Percentiles rank a stretch among this genome's conserved stretches.
Conservation (phyloP, 2,113 vertebrate genomes). For the Microcebus tavaratra region DNA sequence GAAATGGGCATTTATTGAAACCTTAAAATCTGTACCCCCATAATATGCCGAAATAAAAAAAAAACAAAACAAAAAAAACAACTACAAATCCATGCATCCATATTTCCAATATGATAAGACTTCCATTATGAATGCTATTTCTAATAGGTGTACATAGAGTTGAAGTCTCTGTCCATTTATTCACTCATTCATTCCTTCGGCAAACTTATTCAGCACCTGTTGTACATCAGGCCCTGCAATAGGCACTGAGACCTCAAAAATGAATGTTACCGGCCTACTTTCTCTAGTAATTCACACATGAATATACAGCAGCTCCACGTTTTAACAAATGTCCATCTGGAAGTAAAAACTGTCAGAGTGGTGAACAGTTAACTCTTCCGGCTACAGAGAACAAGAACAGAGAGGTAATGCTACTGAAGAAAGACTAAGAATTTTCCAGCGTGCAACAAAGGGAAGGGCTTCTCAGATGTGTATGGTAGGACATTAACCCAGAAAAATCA, state of each 20-base stretch:
- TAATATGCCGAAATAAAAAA: no score
- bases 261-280: background rate
- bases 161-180: background rate
- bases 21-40: no score
- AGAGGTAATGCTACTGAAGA: background rate
- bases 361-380: background rate
- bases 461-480: background rate
- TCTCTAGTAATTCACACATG: background rate
- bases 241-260: background rate
- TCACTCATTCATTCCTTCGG: background rate
- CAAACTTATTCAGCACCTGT: background rate
- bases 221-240: background rate
- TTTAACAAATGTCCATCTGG: background rate
- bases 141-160: background rate
- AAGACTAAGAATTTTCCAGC: background rate
- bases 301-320: background rate
- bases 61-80: no score
- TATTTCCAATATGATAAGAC: background rate
- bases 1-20: no score
- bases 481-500: background rate
- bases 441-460: background rate
- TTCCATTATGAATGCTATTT: background rate
- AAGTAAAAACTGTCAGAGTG: background rate
- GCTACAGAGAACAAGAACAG: background rate
- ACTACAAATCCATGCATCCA: background rate